Evolutionary conservation across 1,140 invertebrate genomes (phyloP).

Genomic region (Amyelois transitella): DNA sequence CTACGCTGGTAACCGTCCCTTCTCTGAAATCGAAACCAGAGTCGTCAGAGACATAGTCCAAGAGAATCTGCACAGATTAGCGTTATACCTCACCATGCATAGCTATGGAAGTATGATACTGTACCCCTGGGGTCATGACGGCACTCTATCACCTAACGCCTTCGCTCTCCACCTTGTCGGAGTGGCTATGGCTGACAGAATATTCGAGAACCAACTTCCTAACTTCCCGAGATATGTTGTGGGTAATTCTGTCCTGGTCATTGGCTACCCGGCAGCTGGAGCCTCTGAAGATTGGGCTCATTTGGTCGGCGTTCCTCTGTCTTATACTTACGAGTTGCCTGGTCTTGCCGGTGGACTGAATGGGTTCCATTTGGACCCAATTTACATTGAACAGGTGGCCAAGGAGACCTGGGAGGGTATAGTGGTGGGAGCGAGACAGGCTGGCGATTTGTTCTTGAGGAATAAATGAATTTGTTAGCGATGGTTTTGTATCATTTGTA

Average conservation of each 20-base stretch:
- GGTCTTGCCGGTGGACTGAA: slow-evolving; percentile 9
- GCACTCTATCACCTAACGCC: slow-evolving; percentile 33
- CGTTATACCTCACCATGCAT: slow-evolving; percentile 79
- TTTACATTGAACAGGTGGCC: slow-evolving; percentile 24
- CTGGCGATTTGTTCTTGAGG: not conserved
- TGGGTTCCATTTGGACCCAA: slow-evolving; percentile 20
- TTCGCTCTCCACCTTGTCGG: slow-evolving; percentile 49
- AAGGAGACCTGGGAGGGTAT: slow-evolving; percentile 38
- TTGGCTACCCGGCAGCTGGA: slow-evolving; percentile 60
- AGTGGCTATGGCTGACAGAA: slow-evolving; percentile 47
- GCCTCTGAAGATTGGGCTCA: slow-evolving; percentile 42
- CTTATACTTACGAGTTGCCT: slow-evolving; percentile 38
- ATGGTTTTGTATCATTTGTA: not conserved
- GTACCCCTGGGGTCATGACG: slow-evolving; percentile 78
- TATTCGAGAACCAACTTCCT: slow-evolving; percentile 23
- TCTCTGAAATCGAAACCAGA: slow-evolving; percentile 83
- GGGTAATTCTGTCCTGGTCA: slow-evolving; percentile 56
- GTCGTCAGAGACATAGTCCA: slow-evolving; percentile 74
- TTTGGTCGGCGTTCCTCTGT: slow-evolving; percentile 36
- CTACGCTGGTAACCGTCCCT: slow-evolving; percentile 78
- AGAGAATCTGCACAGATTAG: slow-evolving; percentile 59
- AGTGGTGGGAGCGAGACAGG: slow-evolving; percentile 19
- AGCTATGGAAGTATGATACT: slow-evolving; percentile 76
- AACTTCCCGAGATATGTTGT: slow-evolving; percentile 1
- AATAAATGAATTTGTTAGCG: not conserved